Percentiles rank a stretch among this genome's conserved stretches.
Evolutionary conservation across 2,113 vertebrate genomes (phyloP).

Genomic region (Penelope pileata): DNA sequence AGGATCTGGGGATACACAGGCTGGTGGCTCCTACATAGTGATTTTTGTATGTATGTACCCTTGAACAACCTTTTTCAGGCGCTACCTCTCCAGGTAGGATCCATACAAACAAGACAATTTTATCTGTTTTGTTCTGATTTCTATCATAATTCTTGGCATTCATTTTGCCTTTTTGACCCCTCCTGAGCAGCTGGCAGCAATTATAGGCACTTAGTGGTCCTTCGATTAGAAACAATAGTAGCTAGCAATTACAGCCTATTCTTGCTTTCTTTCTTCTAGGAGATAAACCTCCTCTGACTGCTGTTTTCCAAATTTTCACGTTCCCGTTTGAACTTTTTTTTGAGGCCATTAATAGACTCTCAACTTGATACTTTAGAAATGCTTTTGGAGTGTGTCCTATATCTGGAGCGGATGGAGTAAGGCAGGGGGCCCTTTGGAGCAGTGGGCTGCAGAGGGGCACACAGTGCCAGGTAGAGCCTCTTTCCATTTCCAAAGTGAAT

Average conservation of each 20-base stretch:
- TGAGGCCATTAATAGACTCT: neutral
- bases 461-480: neutral
- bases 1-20: neutral
- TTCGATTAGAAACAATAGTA: neutral
- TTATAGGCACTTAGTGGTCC: neutral
- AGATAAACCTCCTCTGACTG: neutral
- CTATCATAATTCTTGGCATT: neutral
- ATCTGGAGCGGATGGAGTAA: neutral
- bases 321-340: neutral
- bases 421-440: neutral
- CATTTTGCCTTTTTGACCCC: neutral
- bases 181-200: neutral
- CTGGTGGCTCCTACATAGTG: neutral
- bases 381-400: accelerated
- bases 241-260: neutral
- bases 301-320: neutral
- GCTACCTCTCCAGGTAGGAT: neutral
- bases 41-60: neutral
- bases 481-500: neutral
- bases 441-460: neutral
- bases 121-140: neutral
- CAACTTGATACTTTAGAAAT: neutral
- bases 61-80: neutral
- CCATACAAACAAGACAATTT: neutral
- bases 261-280: neutral